Conservation (phyloP, 1,140 invertebrate genomes). For the Hydropsyche tenuis region DNA sequence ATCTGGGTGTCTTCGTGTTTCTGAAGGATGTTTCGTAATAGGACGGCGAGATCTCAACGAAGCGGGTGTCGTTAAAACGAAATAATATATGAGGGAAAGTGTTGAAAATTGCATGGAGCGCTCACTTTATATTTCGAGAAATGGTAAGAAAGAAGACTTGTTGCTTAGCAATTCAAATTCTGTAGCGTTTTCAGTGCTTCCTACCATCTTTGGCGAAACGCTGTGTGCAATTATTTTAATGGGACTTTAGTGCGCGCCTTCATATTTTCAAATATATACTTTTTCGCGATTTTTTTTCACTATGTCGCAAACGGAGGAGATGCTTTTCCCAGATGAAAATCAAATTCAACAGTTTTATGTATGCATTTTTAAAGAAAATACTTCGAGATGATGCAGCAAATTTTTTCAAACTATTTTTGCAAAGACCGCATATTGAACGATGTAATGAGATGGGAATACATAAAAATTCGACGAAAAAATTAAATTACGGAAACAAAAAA, state of each 20-base stretch:
- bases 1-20: too few relatives aligned
- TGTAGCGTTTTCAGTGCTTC: background rate
- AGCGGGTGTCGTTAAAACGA: background rate
- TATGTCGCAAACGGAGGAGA: too few relatives aligned
- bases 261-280: slow-evolving; percentile 2
- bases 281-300: background rate
- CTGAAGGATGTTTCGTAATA: background rate
- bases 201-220: slow-evolving; percentile 5
- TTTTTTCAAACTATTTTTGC: too few relatives aligned
- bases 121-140: slow-evolving; percentile 10
- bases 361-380: too few relatives aligned
- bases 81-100: slow-evolving; percentile 10
- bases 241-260: background rate
- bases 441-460: too few relatives aligned
- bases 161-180: slow-evolving; percentile 33
- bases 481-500: too few relatives aligned
- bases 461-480: too few relatives aligned
- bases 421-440: too few relatives aligned
- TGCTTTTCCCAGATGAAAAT: too few relatives aligned
- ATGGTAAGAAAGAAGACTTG: slow-evolving; percentile 8
- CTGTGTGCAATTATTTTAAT: slow-evolving; percentile 32
- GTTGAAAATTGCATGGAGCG: background rate
- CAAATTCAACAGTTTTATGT: too few relatives aligned
- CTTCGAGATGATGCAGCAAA: too few relatives aligned
- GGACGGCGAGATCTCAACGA: background rate